Evolutionary conservation across 1,140 invertebrate genomes (phyloP).

Genomic region (Nasonia giraulti): DNA sequence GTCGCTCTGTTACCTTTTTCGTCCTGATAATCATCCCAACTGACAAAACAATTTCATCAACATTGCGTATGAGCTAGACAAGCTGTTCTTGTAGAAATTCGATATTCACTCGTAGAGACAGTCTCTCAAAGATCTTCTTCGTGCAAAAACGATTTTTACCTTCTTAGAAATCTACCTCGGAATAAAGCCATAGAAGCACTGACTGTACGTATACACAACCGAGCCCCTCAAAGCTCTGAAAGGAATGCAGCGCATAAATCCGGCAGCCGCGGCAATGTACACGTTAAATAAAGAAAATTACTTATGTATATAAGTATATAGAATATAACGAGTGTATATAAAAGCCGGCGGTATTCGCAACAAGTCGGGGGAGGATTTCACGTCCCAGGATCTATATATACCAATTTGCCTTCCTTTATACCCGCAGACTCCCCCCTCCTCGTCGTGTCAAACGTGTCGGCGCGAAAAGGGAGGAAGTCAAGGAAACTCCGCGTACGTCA

Average conservation of each 20-base stretch:
- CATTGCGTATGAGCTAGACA: too few relatives aligned
- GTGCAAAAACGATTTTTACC: neutral
- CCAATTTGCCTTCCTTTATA: constrained; percentile 32
- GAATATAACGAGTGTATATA: constrained; percentile 38
- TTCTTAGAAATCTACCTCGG: neutral
- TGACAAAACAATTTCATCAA: too few relatives aligned
- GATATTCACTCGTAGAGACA: neutral
- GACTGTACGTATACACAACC: neutral
- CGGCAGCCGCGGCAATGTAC: too few relatives aligned
- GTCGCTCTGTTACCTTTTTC: too few relatives aligned
- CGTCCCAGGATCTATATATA: neutral
- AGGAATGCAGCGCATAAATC: too few relatives aligned
- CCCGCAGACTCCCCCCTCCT: neutral
- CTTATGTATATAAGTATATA: too few relatives aligned
- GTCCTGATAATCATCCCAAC: too few relatives aligned
- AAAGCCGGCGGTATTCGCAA: constrained; percentile 12
- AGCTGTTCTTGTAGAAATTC: neutral
- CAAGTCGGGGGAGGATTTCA: neutral
- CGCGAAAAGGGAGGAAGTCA: neutral
- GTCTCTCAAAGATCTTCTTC: neutral
- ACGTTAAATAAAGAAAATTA: constrained; percentile 45
- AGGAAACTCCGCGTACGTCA: too few relatives aligned
- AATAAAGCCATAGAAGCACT: neutral
- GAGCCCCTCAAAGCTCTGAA: too few relatives aligned
- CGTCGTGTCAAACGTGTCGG: neutral